Percentiles rank a stretch among this genome's conserved stretches.
These are phyloP conservation scores for Tragelaphus buxtoni DNA, from an alignment of 2,113 vertebrate genomes.

Conservation along the genomic window DNA sequence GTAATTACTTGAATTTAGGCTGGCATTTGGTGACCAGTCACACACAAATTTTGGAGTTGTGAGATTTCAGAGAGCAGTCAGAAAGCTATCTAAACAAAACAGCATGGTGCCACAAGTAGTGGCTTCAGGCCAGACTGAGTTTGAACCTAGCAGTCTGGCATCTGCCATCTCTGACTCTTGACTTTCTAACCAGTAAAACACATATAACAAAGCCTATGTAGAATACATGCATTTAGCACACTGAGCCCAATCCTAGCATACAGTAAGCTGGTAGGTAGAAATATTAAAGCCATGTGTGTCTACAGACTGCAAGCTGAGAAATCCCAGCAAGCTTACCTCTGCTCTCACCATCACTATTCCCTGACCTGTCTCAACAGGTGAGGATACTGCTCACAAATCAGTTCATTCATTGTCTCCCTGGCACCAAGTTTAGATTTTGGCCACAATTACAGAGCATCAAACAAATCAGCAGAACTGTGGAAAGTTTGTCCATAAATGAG, in stretches of 20 bases:
- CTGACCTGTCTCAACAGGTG: background rate
- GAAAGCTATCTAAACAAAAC: background rate
- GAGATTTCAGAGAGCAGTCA: background rate
- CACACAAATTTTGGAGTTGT: background rate
- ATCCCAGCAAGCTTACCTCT: background rate
- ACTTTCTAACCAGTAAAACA: background rate
- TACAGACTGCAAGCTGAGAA: background rate
- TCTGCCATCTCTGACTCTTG: background rate
- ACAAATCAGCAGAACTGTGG: background rate
- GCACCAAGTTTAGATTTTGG: background rate
- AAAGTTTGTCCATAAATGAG: background rate
- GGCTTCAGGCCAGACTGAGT: background rate
- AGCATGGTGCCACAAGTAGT: background rate
- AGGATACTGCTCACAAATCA: background rate
- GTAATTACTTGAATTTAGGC: background rate
- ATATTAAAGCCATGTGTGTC: background rate
- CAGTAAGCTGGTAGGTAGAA: background rate
- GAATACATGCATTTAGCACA: background rate
- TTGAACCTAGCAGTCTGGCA: background rate
- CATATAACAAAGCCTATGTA: background rate
- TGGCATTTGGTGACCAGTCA: background rate
- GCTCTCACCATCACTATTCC: background rate
- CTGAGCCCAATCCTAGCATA: background rate
- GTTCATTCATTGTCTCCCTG: background rate
- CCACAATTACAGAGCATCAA: background rate